Conservation (phyloP, 2,888 invertebrate species). For the Drosophila siamana region DNA sequence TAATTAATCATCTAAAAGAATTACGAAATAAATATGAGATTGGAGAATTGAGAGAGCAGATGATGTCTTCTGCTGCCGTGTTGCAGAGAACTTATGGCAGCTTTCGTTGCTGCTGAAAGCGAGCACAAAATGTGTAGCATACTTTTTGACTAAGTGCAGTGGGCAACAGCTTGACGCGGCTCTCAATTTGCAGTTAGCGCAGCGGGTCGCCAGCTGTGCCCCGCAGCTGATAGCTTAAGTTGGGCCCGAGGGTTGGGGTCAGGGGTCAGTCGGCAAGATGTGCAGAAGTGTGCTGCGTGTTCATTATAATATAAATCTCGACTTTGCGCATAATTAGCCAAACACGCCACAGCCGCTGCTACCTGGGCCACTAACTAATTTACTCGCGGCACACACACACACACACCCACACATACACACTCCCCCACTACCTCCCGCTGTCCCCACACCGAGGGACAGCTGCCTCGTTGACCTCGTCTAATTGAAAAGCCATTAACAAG, state of each 20-base stretch:
- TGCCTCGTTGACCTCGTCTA: conserved; percentile 66
- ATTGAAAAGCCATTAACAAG: conserved; percentile 81
- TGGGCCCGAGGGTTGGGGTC: conserved; percentile 1
- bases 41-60: too few relatives aligned
- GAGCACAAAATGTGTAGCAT: conserved; percentile 21
- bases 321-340: conserved; percentile 67
- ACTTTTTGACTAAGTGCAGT: conserved; percentile 23
- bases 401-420: conserved; percentile 1
- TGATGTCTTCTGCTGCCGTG: too few relatives aligned
- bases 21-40: too few relatives aligned
- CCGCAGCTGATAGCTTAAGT: conserved; percentile 19
- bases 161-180: background rate
- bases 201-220: conserved; percentile 12
- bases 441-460: background rate
- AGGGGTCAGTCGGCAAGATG: conserved; percentile 4
- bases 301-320: conserved; percentile 41
- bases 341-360: conserved; percentile 33
- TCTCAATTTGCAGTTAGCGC: conserved; percentile 36
- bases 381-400: conserved; percentile 31
- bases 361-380: conserved; percentile 40
- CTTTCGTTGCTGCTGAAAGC: too few relatives aligned
- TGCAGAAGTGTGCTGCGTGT: conserved; percentile 9
- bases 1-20: too few relatives aligned
- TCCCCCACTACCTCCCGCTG: too few relatives aligned
- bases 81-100: background rate